Base-by-base conservation (phyloP, 1,140 invertebrate genomes). In the Eulimnadia texana region DNA sequence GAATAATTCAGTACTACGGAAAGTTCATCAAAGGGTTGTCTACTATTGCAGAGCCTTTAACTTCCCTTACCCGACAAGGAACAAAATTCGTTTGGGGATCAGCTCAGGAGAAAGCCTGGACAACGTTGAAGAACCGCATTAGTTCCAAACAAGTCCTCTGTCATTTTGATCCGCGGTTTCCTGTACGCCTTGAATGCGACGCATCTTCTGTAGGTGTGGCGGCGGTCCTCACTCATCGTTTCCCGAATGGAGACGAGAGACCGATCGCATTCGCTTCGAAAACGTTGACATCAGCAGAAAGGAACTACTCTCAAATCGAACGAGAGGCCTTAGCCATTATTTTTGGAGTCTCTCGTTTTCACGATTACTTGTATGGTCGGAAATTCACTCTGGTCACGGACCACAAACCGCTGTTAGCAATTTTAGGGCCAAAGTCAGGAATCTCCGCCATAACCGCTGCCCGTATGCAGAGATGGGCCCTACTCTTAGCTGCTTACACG, bases 291-390 rank as follows among this genome's bases (percentile, higher is more conserved):
- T 47, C 66, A 28, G 65, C 74, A 3, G 73, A 80, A 65, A 64
- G 68, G 64, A 77, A 73, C 57, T 78, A 80, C 55, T 62, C 71
- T 10, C 73, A 76, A 62, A 73, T 78, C 25, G 75, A 82, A 27
- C 77, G 73, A 65, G 78, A 83, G 69, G 75, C 73, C 3, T 64
- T 77, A 19, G 72, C 72, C 1, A 72, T 81, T 11, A 62, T 79
- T 1, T 80, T 70, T 66, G 74, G 71, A 3, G 70, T 81, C 3
- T 71, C 72, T 60, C 75, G 76, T 66, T 81, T 80, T 67, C 70
- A 78, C 29, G 65, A 76, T 33, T 82, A 75, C 65, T 81, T n/a
- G n/a, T n/a, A n/a, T n/a, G n/a, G n/a, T n/a, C n/a, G n/a, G n/a
- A n/a, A n/a, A n/a, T n/a, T n/a, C 63, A 58, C 64, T 16, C 67